phyloP scores from a whole-genome alignment of 2,797 vertebrate species.

The Sebastes nivosus region DNA sequence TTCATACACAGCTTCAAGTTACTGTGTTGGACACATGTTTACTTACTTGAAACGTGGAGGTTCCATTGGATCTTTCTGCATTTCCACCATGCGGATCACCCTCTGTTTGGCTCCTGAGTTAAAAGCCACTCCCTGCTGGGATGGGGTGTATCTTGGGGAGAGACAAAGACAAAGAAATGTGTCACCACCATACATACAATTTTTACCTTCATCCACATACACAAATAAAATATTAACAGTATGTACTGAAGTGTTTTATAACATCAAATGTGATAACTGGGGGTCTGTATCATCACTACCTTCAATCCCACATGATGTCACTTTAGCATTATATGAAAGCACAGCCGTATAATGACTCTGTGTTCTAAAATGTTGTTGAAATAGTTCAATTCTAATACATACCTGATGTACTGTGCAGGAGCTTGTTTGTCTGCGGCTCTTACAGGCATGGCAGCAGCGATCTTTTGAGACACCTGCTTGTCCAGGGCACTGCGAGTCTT shows the following conservation, averaged over 20 bases:
- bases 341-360: not conserved
- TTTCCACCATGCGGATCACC: constrained; percentile 99
- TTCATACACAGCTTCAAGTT: no score
- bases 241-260: not conserved
- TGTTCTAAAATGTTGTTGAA: not conserved
- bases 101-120: constrained; percentile 98
- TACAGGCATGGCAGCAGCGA: constrained; percentile 98
- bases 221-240: not conserved
- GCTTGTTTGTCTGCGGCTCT: constrained; percentile 97
- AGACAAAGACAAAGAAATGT: not conserved
- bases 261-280: not conserved
- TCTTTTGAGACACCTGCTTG: constrained; percentile 97
- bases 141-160: constrained; percentile 91
- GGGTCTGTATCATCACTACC: no score
- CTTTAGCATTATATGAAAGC: not conserved
- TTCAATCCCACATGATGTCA: not conserved
- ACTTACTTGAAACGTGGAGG: constrained; percentile 96
- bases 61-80: constrained; percentile 99
- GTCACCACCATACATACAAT: not conserved
- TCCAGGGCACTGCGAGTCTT: constrained; percentile 94
- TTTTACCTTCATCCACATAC: not conserved
- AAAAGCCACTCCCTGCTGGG: constrained; percentile 97
- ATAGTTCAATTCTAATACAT: not conserved
- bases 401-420: constrained; percentile 98
- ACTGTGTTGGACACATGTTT: not conserved